phyloP scores from a whole-genome alignment of 2,113 vertebrate genomes.

The Upupa epops region DNA sequence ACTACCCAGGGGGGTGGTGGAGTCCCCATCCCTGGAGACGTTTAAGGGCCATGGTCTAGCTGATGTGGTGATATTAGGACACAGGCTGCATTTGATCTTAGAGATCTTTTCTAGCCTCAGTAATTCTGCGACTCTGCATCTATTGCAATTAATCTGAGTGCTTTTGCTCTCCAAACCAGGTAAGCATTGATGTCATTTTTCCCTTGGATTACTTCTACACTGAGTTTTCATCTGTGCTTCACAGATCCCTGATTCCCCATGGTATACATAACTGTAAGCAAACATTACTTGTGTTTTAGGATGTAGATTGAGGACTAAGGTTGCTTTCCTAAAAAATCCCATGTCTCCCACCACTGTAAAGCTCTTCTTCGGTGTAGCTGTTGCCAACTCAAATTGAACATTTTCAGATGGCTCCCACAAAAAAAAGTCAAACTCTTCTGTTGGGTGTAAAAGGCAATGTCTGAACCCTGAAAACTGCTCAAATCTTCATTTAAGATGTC shows the following conservation, averaged over 20 bases:
- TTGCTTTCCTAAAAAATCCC: conserved; percentile 11
- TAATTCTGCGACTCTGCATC: too few species aligned
- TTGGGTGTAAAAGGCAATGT: background rate
- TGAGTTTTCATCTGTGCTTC: background rate
- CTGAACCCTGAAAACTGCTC: background rate
- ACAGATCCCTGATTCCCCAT: background rate
- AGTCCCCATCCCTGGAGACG: too few species aligned
- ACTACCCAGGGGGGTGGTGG: too few species aligned
- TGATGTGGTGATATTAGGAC: too few species aligned
- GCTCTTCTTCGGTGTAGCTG: background rate
- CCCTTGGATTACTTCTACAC: background rate
- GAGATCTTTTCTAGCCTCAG: too few species aligned
- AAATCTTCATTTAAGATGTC: conserved; percentile 13
- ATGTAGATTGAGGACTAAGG: background rate
- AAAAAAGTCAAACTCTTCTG: background rate
- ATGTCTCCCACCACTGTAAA: background rate
- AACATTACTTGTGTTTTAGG: background rate
- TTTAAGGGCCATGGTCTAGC: too few species aligned
- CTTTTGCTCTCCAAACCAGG: background rate
- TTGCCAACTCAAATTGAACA: background rate
- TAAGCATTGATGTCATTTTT: background rate
- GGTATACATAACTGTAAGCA: background rate
- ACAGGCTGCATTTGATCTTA: too few species aligned
- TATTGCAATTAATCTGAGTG: background rate
- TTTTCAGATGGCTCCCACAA: conserved; percentile 6